Evolutionary conservation across 2,888 invertebrate genomes (phyloP), one percentile per base, ranked within the genome.

Genomic region (Conus canariensis): DNA sequence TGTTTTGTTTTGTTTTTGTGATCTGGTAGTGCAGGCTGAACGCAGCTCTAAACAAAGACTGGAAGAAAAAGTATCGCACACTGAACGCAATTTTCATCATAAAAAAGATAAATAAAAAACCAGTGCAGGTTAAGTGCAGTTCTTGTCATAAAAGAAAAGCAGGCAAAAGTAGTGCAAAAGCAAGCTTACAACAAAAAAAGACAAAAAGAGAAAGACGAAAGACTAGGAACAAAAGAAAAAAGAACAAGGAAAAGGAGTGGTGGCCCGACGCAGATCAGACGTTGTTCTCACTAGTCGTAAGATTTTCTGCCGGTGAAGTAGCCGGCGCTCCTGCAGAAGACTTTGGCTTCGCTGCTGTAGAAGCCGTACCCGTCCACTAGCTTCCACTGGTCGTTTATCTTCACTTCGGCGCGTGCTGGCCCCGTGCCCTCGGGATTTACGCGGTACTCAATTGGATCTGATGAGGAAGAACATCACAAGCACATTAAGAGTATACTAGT

Each of bases 241-340:
- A 45, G 45, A 45, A 45, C 4, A 45, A 3, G 45, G 45, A 45
- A 45, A 45, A 45, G 45, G 45, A 45, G 45, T 45, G 45, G 3
- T 45, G 45, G 45, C 4, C 45, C 4, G 45, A 45, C 45, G 45
- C 45, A 45, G 45, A 3, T 19, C 70, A 16, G 19, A 70, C 22
- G 19, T 70, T 22, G 19, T 70, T 30, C 82, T 83, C 56, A 86
- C 86, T n/a, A 1, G 4, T 6, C 8, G 30, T 67, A 86, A n/a
- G 30, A 16, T 0, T 12, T 45, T 22, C 16, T 14, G 2, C 89
- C 89, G 16, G 22, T 74, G 45, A 4, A 91, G 89, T 91, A 93
- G 19, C 93, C 93, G 2, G 93, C 90, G 60, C 92, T 92, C 45
- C 90, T 88, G 91, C 95, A 95, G 92, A 95, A 95, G 0, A 94